Percentiles rank a stretch among this genome's conserved stretches.
Evolutionary conservation across 2,113 vertebrate genomes (phyloP).

Genomic region (Passer montanus): DNA sequence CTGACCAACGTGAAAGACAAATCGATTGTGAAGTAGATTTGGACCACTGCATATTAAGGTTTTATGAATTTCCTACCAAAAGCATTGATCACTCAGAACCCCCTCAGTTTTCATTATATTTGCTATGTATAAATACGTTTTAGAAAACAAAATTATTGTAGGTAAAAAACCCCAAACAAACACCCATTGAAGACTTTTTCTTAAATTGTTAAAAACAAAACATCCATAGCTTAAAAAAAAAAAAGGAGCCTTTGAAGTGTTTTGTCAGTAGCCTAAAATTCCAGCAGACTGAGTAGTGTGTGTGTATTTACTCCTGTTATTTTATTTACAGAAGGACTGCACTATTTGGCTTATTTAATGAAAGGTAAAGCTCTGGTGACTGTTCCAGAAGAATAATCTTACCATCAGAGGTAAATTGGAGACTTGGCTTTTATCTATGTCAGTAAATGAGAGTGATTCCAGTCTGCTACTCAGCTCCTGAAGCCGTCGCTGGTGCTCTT

Average conservation of each 20-base stretch:
- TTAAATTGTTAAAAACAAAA: neutral
- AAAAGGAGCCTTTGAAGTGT: neutral
- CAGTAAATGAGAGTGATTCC: slow-evolving; percentile 66
- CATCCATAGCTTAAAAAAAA: neutral
- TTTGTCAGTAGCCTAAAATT: neutral
- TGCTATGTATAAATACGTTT: no score
- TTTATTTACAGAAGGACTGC: neutral
- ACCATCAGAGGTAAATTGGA: slow-evolving; percentile 76
- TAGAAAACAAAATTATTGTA: no score
- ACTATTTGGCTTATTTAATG: neutral
- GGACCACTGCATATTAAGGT: slow-evolving; percentile 32
- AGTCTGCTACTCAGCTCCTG: slow-evolving; percentile 76
- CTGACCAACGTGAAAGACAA: slow-evolving; percentile 71
- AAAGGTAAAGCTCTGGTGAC: neutral
- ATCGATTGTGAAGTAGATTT: slow-evolving; percentile 65
- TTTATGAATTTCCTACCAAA: slow-evolving; percentile 56
- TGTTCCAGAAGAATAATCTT: slow-evolving; percentile 5
- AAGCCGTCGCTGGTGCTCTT: slow-evolving; percentile 78
- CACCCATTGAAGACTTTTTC: no score
- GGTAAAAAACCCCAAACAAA: no score
- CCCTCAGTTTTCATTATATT: neutral
- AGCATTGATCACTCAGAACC: neutral
- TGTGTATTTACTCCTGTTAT: neutral
- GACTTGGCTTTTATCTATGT: slow-evolving; percentile 73
- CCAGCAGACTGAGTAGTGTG: neutral